phyloP scores from a whole-genome alignment of 2,797 vertebrate species.

The Poeciliopsis infans region DNA sequence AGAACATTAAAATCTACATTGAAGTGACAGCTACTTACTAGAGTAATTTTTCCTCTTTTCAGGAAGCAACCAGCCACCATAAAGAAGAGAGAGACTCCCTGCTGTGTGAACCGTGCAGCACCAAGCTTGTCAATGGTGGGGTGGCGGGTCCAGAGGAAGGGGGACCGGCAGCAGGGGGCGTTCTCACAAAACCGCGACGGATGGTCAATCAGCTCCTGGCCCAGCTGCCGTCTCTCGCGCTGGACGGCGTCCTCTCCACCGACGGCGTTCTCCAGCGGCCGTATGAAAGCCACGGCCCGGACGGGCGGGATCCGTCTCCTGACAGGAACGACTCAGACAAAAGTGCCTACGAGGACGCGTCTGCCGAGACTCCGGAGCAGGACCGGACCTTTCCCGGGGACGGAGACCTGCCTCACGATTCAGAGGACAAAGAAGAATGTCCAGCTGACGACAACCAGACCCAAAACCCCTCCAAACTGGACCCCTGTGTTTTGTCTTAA shows the following conservation, averaged over 20 bases:
- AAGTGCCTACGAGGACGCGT: conserved; percentile 77
- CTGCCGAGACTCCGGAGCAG: conserved; percentile 67
- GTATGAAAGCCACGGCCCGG: conserved; percentile 9
- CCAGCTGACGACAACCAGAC: background rate
- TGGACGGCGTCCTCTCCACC: conserved; percentile 17
- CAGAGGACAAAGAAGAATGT: conserved; percentile 18
- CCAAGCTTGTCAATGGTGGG: conserved; percentile 3
- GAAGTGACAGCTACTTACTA: background rate
- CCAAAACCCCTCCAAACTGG: conserved; percentile 34
- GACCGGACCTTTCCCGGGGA: conserved; percentile 54
- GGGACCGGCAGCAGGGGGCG: background rate
- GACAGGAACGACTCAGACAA: conserved; percentile 72
- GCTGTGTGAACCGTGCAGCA: conserved; percentile 17
- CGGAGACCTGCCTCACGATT: conserved; percentile 52
- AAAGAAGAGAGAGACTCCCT: conserved; percentile 8
- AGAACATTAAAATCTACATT: background rate
- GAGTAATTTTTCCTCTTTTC: conserved; percentile 15
- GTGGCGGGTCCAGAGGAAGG: conserved; percentile 4
- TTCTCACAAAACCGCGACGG: conserved; percentile 38
- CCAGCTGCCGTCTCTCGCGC: conserved; percentile 57
- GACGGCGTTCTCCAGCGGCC: conserved; percentile 66
- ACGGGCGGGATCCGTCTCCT: conserved; percentile 38
- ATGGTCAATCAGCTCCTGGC: conserved; percentile 44
- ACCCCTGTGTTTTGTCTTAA: conserved; percentile 76
- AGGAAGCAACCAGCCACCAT: conserved; percentile 60